phyloP scores from a whole-genome alignment of 30 jellyfish, hydroid and myxozoan genomes.

The Haliclystus octoradiatus region DNA sequence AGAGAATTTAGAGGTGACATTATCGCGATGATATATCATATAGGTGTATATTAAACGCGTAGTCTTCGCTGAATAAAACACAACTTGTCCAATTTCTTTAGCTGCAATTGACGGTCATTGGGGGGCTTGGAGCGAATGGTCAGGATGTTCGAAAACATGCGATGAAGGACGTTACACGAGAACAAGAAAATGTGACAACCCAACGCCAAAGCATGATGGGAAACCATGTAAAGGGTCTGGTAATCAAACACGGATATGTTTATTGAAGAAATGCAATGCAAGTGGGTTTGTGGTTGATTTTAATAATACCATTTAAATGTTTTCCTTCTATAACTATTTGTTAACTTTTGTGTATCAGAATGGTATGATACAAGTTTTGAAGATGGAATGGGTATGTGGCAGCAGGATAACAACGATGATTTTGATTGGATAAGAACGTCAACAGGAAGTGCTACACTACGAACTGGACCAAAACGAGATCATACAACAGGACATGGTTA shows the following conservation, averaged over 20 bases:
- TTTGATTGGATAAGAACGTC: conserved; percentile 33
- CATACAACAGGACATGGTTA: conserved; percentile 58
- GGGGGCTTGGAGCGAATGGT: neutral
- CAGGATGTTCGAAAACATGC: neutral
- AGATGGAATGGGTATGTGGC: conserved; percentile 65
- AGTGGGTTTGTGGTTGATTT: conserved; percentile 4
- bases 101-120: neutral
- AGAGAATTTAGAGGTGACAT: too few species aligned
- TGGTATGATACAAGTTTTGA: conserved; percentile 72
- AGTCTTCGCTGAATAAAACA: too few species aligned
- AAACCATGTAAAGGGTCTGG: conserved; percentile 26
- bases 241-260: conserved; percentile 34
- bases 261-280: conserved; percentile 42
- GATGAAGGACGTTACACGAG: conserved; percentile 7
- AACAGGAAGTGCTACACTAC: conserved; percentile 25
- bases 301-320: neutral
- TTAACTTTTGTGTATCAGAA: conserved; percentile 10
- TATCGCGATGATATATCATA: too few species aligned
- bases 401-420: conserved; percentile 26
- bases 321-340: neutral
- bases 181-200: conserved; percentile 46
- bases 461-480: conserved; percentile 72
- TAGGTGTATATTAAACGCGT: too few species aligned
- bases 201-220: conserved; percentile 48
- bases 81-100: too few species aligned